phyloP scores from a whole-genome alignment of 2,797 vertebrate species.

The Yasuhikotakia modesta region DNA sequence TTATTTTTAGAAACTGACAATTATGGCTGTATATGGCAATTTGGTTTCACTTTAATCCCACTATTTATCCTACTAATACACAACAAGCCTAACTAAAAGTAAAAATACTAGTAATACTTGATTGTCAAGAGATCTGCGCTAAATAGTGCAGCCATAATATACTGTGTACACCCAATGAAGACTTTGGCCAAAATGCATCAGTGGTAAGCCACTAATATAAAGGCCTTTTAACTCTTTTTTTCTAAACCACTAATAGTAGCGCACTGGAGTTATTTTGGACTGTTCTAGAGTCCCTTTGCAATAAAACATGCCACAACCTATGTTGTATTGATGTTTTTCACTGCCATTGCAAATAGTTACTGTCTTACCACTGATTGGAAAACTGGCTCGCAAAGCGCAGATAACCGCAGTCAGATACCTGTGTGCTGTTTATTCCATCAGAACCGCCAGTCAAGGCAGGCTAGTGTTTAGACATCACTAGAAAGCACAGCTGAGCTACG shows the following conservation, averaged over 20 bases:
- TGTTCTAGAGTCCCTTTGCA: slow-evolving; percentile 29
- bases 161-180: neutral
- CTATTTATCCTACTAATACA: neutral
- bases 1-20: too few relatives aligned
- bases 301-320: slow-evolving; percentile 31
- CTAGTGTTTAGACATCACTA: slow-evolving; percentile 63
- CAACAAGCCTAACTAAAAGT: too few relatives aligned
- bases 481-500: slow-evolving; percentile 66
- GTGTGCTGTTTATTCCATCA: slow-evolving; percentile 3
- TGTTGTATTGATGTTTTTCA: slow-evolving; percentile 24
- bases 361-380: slow-evolving; percentile 2
- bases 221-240: slow-evolving; percentile 21
- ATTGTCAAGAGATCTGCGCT: slow-evolving; percentile 1
- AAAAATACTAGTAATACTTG: neutral
- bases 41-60: slow-evolving; percentile 1
- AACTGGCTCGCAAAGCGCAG: neutral
- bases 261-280: slow-evolving; percentile 28
- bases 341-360: slow-evolving; percentile 16
- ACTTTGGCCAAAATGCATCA: slow-evolving; percentile 7
- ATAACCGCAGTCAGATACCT: slow-evolving; percentile 7
- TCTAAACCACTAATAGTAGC: slow-evolving; percentile 40
- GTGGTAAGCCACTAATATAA: slow-evolving; percentile 41
- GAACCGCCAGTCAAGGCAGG: slow-evolving; percentile 22
- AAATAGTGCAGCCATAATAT: neutral
- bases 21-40: too few relatives aligned